phyloP scores from a whole-genome alignment of 2,888 invertebrate species.

The Philereme transversata region DNA sequence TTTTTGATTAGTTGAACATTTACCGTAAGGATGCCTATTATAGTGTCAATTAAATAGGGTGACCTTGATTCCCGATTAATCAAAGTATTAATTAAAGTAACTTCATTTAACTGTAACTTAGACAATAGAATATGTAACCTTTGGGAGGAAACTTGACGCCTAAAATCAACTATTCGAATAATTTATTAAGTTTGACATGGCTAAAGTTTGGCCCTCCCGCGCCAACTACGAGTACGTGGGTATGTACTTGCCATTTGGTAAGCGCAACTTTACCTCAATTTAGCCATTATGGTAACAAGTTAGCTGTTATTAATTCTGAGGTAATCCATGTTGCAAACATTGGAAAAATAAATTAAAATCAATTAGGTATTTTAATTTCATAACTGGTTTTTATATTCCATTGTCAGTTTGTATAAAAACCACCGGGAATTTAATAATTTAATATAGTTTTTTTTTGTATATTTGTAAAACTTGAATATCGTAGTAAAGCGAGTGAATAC shows the following conservation, averaged over 20 bases:
- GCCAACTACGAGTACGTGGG: constrained; percentile 24
- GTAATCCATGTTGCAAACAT: neutral
- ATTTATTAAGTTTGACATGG: constrained; percentile 39
- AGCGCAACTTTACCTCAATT: constrained; percentile 33
- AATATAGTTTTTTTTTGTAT: too few species aligned
- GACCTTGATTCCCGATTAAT: neutral
- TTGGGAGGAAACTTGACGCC: constrained; percentile 30
- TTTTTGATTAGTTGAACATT: too few species aligned
- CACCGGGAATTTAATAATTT: too few species aligned
- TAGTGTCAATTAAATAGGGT: too few species aligned
- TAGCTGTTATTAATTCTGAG: constrained; percentile 18
- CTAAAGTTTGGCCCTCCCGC: constrained; percentile 25
- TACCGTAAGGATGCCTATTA: too few species aligned
- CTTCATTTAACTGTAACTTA: neutral
- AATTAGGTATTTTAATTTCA: too few species aligned
- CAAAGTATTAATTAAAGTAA: neutral
- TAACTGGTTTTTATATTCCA: too few species aligned
- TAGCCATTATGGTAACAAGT: constrained; percentile 28
- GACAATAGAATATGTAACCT: constrained; percentile 24
- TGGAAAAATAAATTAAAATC: neutral
- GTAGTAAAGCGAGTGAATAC: too few species aligned
- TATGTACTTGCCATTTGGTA: constrained; percentile 29
- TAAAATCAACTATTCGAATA: constrained; percentile 40
- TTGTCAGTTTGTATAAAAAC: too few species aligned
- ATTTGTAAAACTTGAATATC: too few species aligned